Evolutionary conservation across 2,888 invertebrate species (phyloP), one percentile per base, ranked within the genome.

Genomic region (Cenopis cana): DNA sequence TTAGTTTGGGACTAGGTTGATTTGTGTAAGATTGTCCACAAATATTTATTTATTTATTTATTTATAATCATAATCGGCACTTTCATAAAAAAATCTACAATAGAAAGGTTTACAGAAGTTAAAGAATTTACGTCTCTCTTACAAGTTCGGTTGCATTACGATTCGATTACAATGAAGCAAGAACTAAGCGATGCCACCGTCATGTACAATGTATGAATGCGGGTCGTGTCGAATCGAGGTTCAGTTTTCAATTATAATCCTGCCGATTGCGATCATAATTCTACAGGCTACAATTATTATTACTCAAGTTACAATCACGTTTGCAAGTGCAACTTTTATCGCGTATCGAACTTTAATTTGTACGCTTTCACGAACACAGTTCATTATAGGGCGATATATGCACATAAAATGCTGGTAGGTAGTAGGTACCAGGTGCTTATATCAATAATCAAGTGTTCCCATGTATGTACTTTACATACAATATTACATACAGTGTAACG

Each of bases 321-420:
- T 29, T 10, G 50, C 54, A 14, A 55, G 10, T 29, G 54, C 17
- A 29, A 46, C 56, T 46, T 55, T 88, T 89, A 89, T 89, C 88
- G 69, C 81, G 82, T 81, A 77, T 76, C 83, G 83, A 85, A 86
- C 82, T 78, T 75, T 78, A 79, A 84, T 84, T 84, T 83, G 33
- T 62, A 69, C 33, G 69, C 54, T 69, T 69, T 69, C 46, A 55
- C 33, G 54, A 55, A 56, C 55, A 55, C 54, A 29, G 56, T 66
- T 66, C 41, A 56, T 66, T 66, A 65, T 29, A 62, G 14, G 29
- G 1, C 50, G 54, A 36, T 9, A 46, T 59, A 24, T 38, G 38
- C 38, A 14, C 41, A 18, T 59, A 41, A 20, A 14, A 59, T 24
- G 20, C 41, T 59, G 59, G 17, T 57, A 11, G 41, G 24, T 41